Base-by-base conservation (phyloP, 2,113 vertebrate species). In the Myanophis thanlyinensis region DNA sequence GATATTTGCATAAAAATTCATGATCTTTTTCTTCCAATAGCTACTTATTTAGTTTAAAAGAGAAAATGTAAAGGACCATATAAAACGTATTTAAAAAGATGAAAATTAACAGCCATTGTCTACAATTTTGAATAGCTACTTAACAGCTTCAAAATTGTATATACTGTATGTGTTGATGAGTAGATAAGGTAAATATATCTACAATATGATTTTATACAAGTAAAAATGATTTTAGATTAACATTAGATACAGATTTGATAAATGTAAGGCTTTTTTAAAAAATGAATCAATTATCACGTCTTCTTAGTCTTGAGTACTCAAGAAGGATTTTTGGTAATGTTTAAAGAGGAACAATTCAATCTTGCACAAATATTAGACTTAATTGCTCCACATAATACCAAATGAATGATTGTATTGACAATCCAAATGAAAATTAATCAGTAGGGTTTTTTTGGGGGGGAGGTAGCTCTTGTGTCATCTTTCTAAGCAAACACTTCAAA, bases 331-430 rank as follows among this genome's bases (percentile, higher is more conserved):
- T 80, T 49, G 59, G 48, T 53, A 59, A 88, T 53, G 40, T 88
- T 92, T 92, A 92, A 92, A 80, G 52, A 88, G 25, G n/a, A 91
- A 54, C 54, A 88, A 80, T 88, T 40, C 59, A 92, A n/a, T 54
- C 91, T 88, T 88, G 49, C 59, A 46, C 86, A 92, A 88, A 92
- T 88, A 92, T 92, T 73, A 46, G 59, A 53, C 48, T 92, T 92
- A 92, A 92, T 88, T 88, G 59, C 35, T 88, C 15, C 25, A 73
- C 25, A 53, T 80, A 92, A 73, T 53, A 52, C 25, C 35, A 88
- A 92, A 88, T 92, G 48, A 56, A 88, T 92, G 91, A 88, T 22
- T 44, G 40, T 40, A 44, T 80, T 88, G 62, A 88, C 35, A 10
- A 88, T 80, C 48, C 53, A 62, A 52, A 88, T 88, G 91, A 88